Base-by-base conservation (phyloP, 2,113 vertebrate species). In the Chionis minor region DNA sequence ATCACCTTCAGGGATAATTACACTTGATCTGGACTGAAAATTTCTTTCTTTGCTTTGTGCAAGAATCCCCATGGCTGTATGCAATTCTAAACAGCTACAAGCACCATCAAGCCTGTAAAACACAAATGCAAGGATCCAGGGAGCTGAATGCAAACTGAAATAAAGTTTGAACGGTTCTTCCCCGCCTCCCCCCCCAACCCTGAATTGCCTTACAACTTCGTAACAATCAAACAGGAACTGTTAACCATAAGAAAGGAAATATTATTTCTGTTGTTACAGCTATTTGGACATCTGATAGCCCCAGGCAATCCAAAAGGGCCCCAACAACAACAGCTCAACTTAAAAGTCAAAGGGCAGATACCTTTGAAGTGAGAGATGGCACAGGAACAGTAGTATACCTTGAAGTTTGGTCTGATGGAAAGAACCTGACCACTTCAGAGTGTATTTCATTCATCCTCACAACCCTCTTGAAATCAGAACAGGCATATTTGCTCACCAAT, bases 191-290 rank as follows among this genome's bases (percentile, higher is more conserved):
- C 10, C 5, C 9, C 4, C 32, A 65, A 75, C 35, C 14, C 55
- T 81, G 80, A 83, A 83, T 45, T 61, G 33, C 24, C 51, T 89
- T 56, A 87, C 24, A 30, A 32, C 77, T 69, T 79, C 45, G 17
- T 42, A 85, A 78, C 54, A 87, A 85, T 62, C 44, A 65, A 82
- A 73, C 8, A 77, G 56, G 16, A 87, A 79, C 66, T 77, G 87
- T 88, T 95, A 90, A 93, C 42, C 92, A 92, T 89, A 93, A 45
- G 12, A 94, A 92, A 94, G 92, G 45, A 94, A 95, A 80, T 94
- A 94, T 94, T 96, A 89, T 95, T 97, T 89, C 73, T 95, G 56
- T 79, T 88, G 58, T 87, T 95, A 91, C 12, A 62, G 86, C 62
- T 94, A 77, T 92, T 69, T 62, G 54, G 70, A 92, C 89, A 96